Base-by-base conservation (phyloP, 2,113 vertebrate species). In the Beaufortia kweichowensis region DNA sequence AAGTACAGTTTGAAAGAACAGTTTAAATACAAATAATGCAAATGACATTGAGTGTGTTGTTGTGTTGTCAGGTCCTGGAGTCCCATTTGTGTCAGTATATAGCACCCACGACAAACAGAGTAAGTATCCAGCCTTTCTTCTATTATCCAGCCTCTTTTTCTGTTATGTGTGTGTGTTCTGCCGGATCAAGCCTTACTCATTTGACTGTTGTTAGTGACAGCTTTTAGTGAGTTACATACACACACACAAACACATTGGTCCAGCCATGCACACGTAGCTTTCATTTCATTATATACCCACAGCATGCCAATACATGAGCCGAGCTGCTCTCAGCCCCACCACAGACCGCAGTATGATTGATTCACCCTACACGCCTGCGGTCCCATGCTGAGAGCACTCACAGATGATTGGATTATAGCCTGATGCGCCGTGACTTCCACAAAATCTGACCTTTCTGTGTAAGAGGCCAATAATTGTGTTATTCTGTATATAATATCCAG, bases 81-180 rank as follows among this genome's bases (percentile, higher is more conserved):
- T 98, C 75, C 97, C 96, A 0, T 93, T 87, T 70, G 94, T 95
- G 48, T 90, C 94, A 0, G 87, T 97, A 21, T 95, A 95, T 89
- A 93, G 90, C 85, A 94, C 94, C 0, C 89, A 90, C 0, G 89
- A 95, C 17, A 79, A 86, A 84, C 90, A 92, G 82, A 95, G 97
- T 98, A 91, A 97, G 96, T 89, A 73, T 1, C 2, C 39, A 24
- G 7, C 29, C n/a, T 8, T 59, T 12, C 6, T 19, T 39, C 8
- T 39, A 1, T 39, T 10, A 10, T 9, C 10, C 6, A 7, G 7
- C 21, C 33, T 35, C 33, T 31, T 3, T 23, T 6, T 66, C 2
- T 9, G 1, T 46, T 35, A 2, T 10, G 29, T 17, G 12, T 65
- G 35, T 26, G 35, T 14, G 2, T 10, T 64, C 8, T 64, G 6